phyloP scores from a whole-genome alignment of 2,888 invertebrate species.

The Trissolcus brochymenae region DNA sequence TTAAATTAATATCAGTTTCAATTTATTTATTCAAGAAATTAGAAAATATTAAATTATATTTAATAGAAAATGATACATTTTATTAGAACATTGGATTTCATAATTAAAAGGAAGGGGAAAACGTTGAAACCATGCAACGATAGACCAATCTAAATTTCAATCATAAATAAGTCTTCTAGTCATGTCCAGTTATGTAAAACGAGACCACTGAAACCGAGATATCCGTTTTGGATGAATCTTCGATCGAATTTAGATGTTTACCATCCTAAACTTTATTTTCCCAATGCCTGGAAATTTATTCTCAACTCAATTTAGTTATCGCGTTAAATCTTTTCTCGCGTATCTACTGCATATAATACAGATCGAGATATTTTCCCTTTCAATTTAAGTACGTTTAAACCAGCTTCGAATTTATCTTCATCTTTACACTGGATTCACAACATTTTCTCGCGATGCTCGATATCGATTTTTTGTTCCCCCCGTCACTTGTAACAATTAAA shows the following conservation, averaged over 20 bases:
- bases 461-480: background rate
- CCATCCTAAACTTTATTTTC: conserved; percentile 1
- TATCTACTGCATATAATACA: conserved; percentile 11
- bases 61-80: too few relatives aligned
- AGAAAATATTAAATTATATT: too few relatives aligned
- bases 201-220: too few relatives aligned
- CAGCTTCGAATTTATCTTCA: conserved; percentile 23
- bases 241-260: too few relatives aligned
- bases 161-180: background rate
- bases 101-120: too few relatives aligned
- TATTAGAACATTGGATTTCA: too few relatives aligned
- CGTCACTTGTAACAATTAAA: conserved; percentile 11
- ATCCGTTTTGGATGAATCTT: too few relatives aligned
- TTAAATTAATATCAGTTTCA: too few relatives aligned
- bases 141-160: background rate
- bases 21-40: too few relatives aligned
- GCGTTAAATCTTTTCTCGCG: background rate
- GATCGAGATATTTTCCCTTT: conserved; percentile 15
- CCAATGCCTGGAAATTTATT: conserved; percentile 2
- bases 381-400: conserved; percentile 8
- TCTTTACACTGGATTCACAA: conserved; percentile 21
- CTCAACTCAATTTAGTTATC: conserved; percentile 11
- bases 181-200: too few relatives aligned
- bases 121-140: background rate
- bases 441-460: conserved; percentile 16